These are phyloP conservation scores for Acanthochromis polyacanthus DNA, from an alignment of 2,113 vertebrate species.

Conservation along the genomic window DNA sequence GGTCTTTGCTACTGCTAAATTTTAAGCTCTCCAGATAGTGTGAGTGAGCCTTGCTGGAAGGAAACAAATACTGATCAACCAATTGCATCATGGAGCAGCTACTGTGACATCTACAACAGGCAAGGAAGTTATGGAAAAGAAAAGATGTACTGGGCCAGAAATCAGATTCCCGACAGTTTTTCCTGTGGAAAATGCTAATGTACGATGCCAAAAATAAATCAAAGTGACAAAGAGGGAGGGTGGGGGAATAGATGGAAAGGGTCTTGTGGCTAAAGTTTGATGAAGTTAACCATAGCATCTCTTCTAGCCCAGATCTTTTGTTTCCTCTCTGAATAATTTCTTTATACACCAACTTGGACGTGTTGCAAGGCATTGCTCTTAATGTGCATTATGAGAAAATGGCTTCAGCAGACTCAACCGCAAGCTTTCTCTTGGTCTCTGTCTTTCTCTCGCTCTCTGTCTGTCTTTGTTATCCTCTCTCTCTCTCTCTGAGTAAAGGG, in stretches of 20 bases:
- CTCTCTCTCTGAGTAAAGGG: conserved; percentile 41
- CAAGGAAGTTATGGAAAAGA: conserved; percentile 80
- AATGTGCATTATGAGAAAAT: conserved; percentile 82
- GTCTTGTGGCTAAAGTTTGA: conserved; percentile 78
- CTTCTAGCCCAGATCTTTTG: conserved; percentile 75
- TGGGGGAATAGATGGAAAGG: conserved; percentile 63
- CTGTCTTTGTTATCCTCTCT: conserved; percentile 58
- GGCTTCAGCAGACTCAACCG: conserved; percentile 80
- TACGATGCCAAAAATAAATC: conserved; percentile 80
- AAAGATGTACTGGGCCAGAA: conserved; percentile 68
- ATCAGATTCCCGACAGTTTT: conserved; percentile 77
- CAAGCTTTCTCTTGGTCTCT: conserved; percentile 64
- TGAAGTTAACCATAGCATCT: conserved; percentile 77
- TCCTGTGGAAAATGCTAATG: conserved; percentile 80
- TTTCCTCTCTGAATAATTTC: conserved; percentile 79
- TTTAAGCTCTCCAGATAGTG: conserved; percentile 25
- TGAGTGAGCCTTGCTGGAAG: conserved; percentile 37
- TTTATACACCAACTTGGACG: conserved; percentile 76
- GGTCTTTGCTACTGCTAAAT: conserved; percentile 12
- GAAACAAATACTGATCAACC: conserved; percentile 64
- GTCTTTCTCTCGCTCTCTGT: conserved; percentile 55
- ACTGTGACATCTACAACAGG: conserved; percentile 73
- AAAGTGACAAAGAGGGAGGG: conserved; percentile 81
- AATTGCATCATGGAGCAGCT: conserved; percentile 73
- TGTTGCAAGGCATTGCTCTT: conserved; percentile 73